These are phyloP conservation scores for Pantherophis vulpinus DNA, from an alignment of 2,797 vertebrate genomes.

Conservation along the genomic window DNA sequence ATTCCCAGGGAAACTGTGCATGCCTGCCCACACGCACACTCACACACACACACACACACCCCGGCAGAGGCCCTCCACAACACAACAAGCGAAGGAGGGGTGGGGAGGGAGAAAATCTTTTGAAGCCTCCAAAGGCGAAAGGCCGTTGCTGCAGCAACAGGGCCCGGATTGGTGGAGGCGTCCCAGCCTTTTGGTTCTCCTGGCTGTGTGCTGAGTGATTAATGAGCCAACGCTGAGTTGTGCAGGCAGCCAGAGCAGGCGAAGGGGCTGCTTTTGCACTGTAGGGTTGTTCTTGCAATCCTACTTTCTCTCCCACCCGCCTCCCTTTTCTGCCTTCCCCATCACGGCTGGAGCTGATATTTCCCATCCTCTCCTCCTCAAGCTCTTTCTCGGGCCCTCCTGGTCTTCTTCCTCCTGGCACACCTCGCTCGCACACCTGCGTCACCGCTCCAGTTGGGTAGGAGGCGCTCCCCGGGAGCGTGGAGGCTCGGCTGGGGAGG, in stretches of 20 bases:
- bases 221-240: slow-evolving; percentile 65
- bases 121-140: slow-evolving; percentile 77
- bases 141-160: slow-evolving; percentile 82
- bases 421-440: background rate
- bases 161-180: slow-evolving; percentile 67
- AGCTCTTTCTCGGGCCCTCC: background rate
- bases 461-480: background rate
- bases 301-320: background rate
- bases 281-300: background rate
- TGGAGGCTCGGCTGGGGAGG: background rate
- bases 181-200: slow-evolving; percentile 63
- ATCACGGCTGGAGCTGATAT: background rate
- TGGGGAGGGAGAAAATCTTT: slow-evolving; percentile 64
- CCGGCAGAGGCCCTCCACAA: background rate
- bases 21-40: background rate
- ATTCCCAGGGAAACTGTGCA: slow-evolving; percentile 45
- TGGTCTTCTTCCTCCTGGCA: fast-evolving
- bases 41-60: background rate
- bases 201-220: slow-evolving; percentile 67
- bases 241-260: slow-evolving; percentile 39
- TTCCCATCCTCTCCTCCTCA: too few relatives aligned
- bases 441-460: background rate
- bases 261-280: slow-evolving; percentile 11
- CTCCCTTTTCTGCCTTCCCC: background rate
- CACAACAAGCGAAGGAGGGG: slow-evolving; percentile 56